phyloP scores from a whole-genome alignment of 2,888 invertebrate species.

The Onchidella celtica region DNA sequence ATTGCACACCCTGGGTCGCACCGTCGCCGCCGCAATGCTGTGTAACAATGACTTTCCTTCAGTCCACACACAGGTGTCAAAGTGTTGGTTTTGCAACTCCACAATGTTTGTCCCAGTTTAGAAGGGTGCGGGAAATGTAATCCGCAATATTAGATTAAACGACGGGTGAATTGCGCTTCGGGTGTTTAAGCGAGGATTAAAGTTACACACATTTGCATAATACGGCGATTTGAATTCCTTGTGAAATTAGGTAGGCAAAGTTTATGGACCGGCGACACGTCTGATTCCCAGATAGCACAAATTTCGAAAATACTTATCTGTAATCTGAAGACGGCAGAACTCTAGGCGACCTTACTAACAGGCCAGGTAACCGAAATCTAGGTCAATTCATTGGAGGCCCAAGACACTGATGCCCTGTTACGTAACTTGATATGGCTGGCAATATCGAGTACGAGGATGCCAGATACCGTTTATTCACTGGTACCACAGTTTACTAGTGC shows the following conservation, averaged over 20 bases:
- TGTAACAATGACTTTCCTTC: slow-evolving; percentile 9
- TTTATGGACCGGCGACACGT: too few species aligned
- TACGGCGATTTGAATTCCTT: slow-evolving; percentile 1
- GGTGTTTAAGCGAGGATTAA: background rate
- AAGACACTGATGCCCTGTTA: too few species aligned
- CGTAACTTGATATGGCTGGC: too few species aligned
- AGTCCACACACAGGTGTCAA: slow-evolving; percentile 18
- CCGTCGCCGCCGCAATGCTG: background rate
- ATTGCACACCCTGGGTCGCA: background rate
- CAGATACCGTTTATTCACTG: too few species aligned
- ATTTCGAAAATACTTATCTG: too few species aligned
- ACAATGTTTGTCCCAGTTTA: slow-evolving; percentile 13
- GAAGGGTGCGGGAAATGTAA: background rate
- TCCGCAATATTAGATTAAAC: background rate
- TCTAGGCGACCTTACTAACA: too few species aligned
- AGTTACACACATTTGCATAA: slow-evolving; percentile 13
- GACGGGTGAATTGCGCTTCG: background rate
- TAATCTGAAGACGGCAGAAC: too few species aligned
- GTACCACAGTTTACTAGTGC: too few species aligned
- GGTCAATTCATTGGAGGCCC: too few species aligned
- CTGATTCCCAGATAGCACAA: too few species aligned
- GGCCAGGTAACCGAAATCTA: too few species aligned
- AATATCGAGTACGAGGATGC: too few species aligned
- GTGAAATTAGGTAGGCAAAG: background rate
- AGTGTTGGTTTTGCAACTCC: slow-evolving; percentile 2